phyloP scores from a whole-genome alignment of 2,113 vertebrate genomes.

The Cyphomyrus discorhynchus region DNA sequence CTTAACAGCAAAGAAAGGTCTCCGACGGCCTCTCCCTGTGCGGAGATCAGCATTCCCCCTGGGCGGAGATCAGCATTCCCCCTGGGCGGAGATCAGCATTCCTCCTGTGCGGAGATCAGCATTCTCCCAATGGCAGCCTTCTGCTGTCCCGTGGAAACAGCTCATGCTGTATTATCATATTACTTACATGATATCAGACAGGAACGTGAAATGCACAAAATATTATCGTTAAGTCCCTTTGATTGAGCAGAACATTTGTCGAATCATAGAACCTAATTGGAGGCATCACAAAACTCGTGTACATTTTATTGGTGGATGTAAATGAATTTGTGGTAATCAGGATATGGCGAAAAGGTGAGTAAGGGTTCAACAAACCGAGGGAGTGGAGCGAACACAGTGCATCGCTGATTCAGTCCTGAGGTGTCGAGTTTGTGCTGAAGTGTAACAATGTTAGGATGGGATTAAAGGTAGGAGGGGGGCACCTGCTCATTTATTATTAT shows the following conservation, averaged over 20 bases:
- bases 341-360: background rate
- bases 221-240: background rate
- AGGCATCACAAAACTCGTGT: background rate
- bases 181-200: background rate
- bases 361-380: background rate
- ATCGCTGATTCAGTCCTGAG: too few relatives aligned
- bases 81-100: background rate
- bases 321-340: background rate
- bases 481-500: too few relatives aligned
- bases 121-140: background rate
- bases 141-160: background rate
- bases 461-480: too few relatives aligned
- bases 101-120: background rate
- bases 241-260: background rate
- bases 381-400: background rate
- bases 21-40: background rate
- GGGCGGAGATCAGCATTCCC: background rate
- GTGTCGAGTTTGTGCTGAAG: too few relatives aligned
- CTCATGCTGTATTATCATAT: background rate
- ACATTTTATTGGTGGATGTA: background rate
- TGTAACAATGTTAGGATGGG: too few relatives aligned
- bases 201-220: background rate
- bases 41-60: background rate
- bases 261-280: background rate
- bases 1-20: too few relatives aligned